Evolutionary conservation across 2,113 vertebrate genomes (phyloP), one percentile per base, ranked within the genome.

Genomic region (Procavia capensis): DNA sequence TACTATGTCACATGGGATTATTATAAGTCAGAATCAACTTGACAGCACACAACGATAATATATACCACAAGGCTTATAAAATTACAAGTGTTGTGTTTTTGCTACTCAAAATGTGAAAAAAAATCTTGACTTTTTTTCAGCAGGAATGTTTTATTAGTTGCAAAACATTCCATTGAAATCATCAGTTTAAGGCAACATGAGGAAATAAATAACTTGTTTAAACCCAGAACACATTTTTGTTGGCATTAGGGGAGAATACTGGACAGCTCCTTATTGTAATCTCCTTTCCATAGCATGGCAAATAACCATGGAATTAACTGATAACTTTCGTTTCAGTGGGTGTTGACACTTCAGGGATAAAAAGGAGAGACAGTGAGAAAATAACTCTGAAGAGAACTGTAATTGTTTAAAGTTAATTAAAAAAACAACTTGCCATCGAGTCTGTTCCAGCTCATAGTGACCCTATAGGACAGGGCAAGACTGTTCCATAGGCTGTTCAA

Each of bases 101-200:
- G 93, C 47, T 41, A 88, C 4, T 85, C 85, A 91, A 88, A 54
- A 88, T 88, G 22, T 93, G 27, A 63, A 93, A 93, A 83, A 85
- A 66, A 8, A 72, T 31, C 45, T 43, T 83, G 45, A 70, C 47
- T 68, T 82, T 63, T 59, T 17, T 41, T 90, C 25, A 45, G 57
- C 34, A 72, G 72, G 2, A 80, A 1, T 86, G 82, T 50, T 29
- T 70, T 68, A 45, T 75, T 84, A 84, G 27, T 57, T 54, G 27
- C 6, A 45, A 27, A 88, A 50, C 75, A 45, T 74, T 50, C n/a
- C 70, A 86, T 31, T 36, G 59, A 92, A 94, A 95, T 87, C 9
- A 92, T 6, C 13, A 13, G 22, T 89, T 88, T 64, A 86, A 36
- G 22, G 61, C 16, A 88, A 91, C 92, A 74, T n/a, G 70, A 94